Evolutionary conservation across 2,797 vertebrate genomes (phyloP).

Genomic region (Stomatorhinus walkeri): DNA sequence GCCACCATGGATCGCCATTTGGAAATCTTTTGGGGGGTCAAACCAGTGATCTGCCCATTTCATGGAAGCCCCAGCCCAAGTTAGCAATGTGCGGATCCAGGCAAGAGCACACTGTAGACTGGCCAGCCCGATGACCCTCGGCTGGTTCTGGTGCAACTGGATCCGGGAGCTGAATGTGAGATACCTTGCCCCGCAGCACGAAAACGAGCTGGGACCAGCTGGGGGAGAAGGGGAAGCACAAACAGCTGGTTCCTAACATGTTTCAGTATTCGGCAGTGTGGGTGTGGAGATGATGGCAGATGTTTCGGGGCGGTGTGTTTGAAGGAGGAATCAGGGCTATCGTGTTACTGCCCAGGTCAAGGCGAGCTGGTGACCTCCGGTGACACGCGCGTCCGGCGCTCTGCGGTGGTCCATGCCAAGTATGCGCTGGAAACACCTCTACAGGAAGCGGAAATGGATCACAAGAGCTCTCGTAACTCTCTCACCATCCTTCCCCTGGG

Average conservation of each 20-base stretch:
- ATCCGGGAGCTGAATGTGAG: background rate
- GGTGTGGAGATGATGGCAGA: constrained; percentile 20
- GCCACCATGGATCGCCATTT: background rate
- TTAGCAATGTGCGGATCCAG: background rate
- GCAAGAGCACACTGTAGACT: background rate
- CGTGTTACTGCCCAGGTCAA: constrained; percentile 53
- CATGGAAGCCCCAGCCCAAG: background rate
- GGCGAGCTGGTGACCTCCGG: constrained; percentile 51
- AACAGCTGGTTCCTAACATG: background rate
- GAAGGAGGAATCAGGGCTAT: constrained; percentile 47
- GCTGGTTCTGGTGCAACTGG: background rate
- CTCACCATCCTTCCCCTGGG: background rate
- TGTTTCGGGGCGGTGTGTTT: constrained; percentile 44
- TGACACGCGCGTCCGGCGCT: constrained; percentile 35
- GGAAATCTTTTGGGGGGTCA: background rate
- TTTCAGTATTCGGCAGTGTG: background rate
- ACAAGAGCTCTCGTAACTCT: background rate
- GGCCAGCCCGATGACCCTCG: background rate
- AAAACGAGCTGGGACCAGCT: background rate
- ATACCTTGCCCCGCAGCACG: background rate
- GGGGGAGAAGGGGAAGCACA: background rate
- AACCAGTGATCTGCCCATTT: background rate
- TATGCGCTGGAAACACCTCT: background rate
- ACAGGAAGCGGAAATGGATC: background rate
- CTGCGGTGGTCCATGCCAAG: background rate